These are phyloP conservation scores for Lepeophtheirus nordmannii DNA, from an alignment of 2,888 invertebrate species.

Conservation along the genomic window DNA sequence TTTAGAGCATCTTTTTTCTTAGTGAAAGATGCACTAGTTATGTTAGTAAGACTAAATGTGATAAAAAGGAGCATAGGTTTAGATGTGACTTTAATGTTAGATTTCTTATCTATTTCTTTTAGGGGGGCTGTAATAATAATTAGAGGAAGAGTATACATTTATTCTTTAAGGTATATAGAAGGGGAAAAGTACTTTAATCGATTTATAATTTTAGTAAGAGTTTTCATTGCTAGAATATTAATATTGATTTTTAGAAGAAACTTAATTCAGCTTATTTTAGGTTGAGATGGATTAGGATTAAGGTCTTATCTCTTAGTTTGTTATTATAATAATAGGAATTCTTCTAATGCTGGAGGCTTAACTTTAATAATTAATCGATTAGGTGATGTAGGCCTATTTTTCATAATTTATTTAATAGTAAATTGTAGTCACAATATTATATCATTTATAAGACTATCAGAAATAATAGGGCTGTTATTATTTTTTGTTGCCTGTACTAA, in stretches of 20 bases:
- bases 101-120: background rate
- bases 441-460: too few relatives aligned
- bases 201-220: conserved; percentile 48
- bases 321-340: conserved; percentile 52
- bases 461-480: conserved; percentile 35
- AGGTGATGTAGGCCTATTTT: conserved; percentile 51
- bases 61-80: too few relatives aligned
- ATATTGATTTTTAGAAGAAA: conserved; percentile 52
- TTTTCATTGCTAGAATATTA: conserved; percentile 52
- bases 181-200: conserved; percentile 44
- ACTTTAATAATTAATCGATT: conserved; percentile 56
- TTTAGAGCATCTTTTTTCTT: background rate
- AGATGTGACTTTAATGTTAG: too few relatives aligned
- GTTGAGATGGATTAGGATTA: conserved; percentile 56
- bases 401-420: conserved; percentile 44
- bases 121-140: background rate
- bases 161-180: conserved; percentile 40
- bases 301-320: conserved; percentile 55
- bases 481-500: conserved; percentile 49
- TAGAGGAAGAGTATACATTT: background rate
- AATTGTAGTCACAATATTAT: conserved; percentile 33
- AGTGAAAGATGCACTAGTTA: background rate
- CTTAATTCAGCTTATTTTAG: conserved; percentile 52
- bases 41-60: background rate
- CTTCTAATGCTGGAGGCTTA: conserved; percentile 53